These are phyloP conservation scores for Philereme vetulata DNA, from an alignment of 2,888 invertebrate genomes.

Conservation along the genomic window DNA sequence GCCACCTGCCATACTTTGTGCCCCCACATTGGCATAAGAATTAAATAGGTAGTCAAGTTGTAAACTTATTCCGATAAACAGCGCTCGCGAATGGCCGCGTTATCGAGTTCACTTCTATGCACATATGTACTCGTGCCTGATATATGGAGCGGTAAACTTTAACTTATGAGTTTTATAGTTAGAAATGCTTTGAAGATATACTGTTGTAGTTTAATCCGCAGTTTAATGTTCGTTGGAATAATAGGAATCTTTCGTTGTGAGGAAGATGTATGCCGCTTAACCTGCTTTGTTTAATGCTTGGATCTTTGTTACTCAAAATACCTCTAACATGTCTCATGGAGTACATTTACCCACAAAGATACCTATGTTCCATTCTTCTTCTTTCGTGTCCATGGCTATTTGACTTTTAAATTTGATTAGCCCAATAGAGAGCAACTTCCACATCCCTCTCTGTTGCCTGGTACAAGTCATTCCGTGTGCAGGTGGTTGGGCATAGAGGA, in stretches of 20 bases:
- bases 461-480: too few species aligned
- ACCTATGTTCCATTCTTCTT: too few species aligned
- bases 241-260: neutral
- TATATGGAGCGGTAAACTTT: slow-evolving; percentile 20
- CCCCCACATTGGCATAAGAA: slow-evolving; percentile 36
- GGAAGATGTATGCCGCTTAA: neutral
- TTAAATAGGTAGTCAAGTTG: slow-evolving; percentile 48
- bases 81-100: slow-evolving; percentile 27
- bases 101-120: slow-evolving; percentile 25
- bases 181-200: slow-evolving; percentile 7
- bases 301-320: too few species aligned
- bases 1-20: neutral
- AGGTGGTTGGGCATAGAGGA: too few species aligned
- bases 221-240: neutral
- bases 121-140: slow-evolving; percentile 9
- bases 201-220: slow-evolving; percentile 5
- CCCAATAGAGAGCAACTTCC: too few species aligned
- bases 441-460: too few species aligned
- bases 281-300: too few species aligned
- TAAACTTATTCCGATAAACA: slow-evolving; percentile 56
- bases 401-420: too few species aligned
- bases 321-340: too few species aligned
- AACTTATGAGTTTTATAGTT: slow-evolving; percentile 26
- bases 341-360: too few species aligned
- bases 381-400: too few species aligned